Base-by-base conservation (phyloP, 2,113 vertebrate genomes). In the Synodontis membranacea region DNA sequence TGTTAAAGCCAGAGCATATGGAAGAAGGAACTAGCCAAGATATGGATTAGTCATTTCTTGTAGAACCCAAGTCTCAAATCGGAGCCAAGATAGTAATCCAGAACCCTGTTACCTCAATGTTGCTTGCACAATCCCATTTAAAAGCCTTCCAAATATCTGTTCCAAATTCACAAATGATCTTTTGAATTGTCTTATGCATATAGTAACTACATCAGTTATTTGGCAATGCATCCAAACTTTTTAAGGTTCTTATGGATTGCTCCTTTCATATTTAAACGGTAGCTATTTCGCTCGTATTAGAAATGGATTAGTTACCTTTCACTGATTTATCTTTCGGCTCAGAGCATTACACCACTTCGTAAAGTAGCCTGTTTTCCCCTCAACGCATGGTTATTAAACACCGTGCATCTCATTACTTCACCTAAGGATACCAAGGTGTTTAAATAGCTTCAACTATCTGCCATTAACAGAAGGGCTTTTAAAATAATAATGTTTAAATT, bases 101-200 rank as follows among this genome's bases (percentile, higher is more conserved):
- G 80, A 82, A 70, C 56, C 60, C 79, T 68, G 64, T 74, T 74
- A 82, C 79, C 85, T 72, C 39, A 58, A 31, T 82, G 17, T 31
- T 70, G 66, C 79, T 82, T 82, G 66, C n/a, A 82, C 85, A 74
- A 74, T 72, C 66, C 85, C 52, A 60, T 86, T 85, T 39, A 56
- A 80, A 86, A 82, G 21, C 44, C 66, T 44, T 46, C 68, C 28
- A 54, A 46, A 46, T n/a, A n/a, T 86, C 21, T 78, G 15, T 39
- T 70, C 21, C 75, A 31, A 46, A 25, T 42, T 58, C 21, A 23
- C 54, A 85, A 48, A 62, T 56, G 0, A 78, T 62, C 39, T 84
- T 84, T 15, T 60, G 44, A 72, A 44, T 72, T 7, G 28, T 17
- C 5, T 46, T 6, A 28, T 75, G 12, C 25, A 31, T 64, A 64